Base-by-base conservation (phyloP, 2,888 invertebrate genomes). In the Leptinotarsa rubiginosa region DNA sequence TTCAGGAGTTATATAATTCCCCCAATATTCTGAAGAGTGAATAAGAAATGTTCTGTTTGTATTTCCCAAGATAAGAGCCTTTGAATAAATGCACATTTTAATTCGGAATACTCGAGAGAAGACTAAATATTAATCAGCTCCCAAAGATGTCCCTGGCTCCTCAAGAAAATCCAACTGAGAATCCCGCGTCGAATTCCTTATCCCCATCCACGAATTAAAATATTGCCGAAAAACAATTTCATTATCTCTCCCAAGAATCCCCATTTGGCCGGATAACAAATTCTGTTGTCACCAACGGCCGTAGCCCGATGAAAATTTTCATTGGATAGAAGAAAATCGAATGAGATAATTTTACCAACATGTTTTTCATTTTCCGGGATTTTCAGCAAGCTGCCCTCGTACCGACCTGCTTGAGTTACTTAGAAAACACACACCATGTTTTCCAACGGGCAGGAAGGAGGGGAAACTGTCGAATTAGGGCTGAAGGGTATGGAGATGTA, bases 261-360 rank as follows among this genome's bases (percentile, higher is more conserved):
- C 41, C 41, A 62, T n/a, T 62, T 20, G 31, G 5, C 5, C 10
- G 41, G n/a, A 62, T 62, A 62, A 62, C 62, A n/a, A 62, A 62
- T 62, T 25, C 62, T n/a, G 41, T 62, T 31, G 25, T 62, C 62
- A 41, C 59, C 15, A 25, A 31, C 25, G n/a, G n/a, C 62, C 62
- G 18, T 62, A 13, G 12, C 25, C 18, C 7, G 79, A 80, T 77
- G 74, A 77, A 77, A 78, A 75, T 75, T 80, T 80, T 75, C 79
- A 79, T 77, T 76, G 76, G 74, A 69, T 31, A 31, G 31, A 47
- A 75, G 73, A 74, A 75, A 80, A 78, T 79, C 78, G 81, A 81
- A 83, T 83, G 81, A 80, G 81, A 83, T 83, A 84, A 83, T 83
- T 83, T 83, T 81, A 82, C 81, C 79, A 74, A 78, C 76, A 77